Conservation (phyloP, 2,113 vertebrate species). For the Thymallus thymallus region DNA sequence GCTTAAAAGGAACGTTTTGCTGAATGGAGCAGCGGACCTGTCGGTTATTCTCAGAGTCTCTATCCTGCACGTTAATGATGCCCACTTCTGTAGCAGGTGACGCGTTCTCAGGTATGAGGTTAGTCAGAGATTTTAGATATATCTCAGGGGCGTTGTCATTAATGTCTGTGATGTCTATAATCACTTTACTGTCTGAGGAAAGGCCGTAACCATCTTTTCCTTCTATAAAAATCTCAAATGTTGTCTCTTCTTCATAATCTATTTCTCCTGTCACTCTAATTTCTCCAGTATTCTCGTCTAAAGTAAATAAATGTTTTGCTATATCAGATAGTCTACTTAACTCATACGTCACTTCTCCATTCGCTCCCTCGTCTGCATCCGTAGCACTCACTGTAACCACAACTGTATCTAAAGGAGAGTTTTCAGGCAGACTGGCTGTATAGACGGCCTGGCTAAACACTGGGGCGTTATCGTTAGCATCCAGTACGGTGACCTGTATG, state of each 20-base stretch:
- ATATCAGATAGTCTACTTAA: too few relatives aligned
- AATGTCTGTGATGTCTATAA: neutral
- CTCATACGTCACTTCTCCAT: neutral
- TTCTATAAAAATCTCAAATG: too few relatives aligned
- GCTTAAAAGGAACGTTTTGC: too few relatives aligned
- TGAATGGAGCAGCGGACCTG: too few relatives aligned
- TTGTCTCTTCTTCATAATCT: too few relatives aligned
- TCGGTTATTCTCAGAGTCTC: too few relatives aligned
- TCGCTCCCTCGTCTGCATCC: neutral
- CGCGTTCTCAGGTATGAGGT: too few relatives aligned
- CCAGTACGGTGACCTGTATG: neutral
- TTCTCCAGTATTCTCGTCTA: too few relatives aligned
- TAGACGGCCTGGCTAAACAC: neutral
- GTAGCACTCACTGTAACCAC: neutral
- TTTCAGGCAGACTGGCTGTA: neutral
- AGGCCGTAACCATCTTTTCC: neutral
- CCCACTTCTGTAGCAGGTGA: conserved; percentile 34
- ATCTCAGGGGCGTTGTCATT: neutral
- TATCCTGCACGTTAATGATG: too few relatives aligned
- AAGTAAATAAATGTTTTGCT: too few relatives aligned
- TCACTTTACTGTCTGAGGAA: neutral
- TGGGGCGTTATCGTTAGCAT: neutral
- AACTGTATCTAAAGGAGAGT: neutral
- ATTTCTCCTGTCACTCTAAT: too few relatives aligned
- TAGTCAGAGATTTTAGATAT: neutral